Conservation (phyloP, 2,888 invertebrate genomes). For the Branchellion lobata region DNA sequence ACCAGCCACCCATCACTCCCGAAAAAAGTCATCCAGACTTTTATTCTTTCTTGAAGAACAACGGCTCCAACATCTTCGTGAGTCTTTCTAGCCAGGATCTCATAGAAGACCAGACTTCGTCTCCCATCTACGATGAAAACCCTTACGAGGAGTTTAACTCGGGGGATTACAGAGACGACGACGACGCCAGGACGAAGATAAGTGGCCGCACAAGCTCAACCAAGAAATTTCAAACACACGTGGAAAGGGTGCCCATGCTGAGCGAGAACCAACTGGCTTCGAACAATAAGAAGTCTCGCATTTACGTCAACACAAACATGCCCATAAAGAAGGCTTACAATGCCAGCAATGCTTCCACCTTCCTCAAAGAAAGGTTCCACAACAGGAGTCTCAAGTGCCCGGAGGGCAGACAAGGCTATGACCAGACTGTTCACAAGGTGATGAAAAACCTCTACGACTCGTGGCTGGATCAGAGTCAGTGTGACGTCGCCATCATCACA, state of each 20-base stretch:
- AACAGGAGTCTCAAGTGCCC: background rate
- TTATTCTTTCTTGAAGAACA: constrained; percentile 8
- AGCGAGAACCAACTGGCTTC: background rate
- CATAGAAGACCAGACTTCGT: background rate
- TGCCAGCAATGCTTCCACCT: background rate
- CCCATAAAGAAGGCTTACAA: constrained; percentile 10
- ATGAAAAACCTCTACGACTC: constrained; percentile 34
- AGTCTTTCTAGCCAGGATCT: constrained; percentile 11
- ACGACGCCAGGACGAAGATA: background rate
- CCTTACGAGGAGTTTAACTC: background rate
- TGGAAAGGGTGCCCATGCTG: background rate
- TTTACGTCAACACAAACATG: constrained; percentile 17
- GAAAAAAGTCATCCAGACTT: background rate
- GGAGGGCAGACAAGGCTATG: constrained; percentile 26
- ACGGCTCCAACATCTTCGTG: background rate
- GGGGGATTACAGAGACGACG: background rate
- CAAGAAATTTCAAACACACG: background rate
- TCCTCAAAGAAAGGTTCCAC: constrained; percentile 17
- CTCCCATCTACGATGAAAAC: background rate
- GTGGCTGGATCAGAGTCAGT: constrained; percentile 39
- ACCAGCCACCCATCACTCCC: background rate
- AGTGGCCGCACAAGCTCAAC: background rate
- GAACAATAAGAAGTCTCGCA: constrained; percentile 17
- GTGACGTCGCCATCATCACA: constrained; percentile 32
- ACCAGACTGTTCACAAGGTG: constrained; percentile 32